Base-by-base conservation (phyloP, 2,113 vertebrate genomes). In the Scomber colias region DNA sequence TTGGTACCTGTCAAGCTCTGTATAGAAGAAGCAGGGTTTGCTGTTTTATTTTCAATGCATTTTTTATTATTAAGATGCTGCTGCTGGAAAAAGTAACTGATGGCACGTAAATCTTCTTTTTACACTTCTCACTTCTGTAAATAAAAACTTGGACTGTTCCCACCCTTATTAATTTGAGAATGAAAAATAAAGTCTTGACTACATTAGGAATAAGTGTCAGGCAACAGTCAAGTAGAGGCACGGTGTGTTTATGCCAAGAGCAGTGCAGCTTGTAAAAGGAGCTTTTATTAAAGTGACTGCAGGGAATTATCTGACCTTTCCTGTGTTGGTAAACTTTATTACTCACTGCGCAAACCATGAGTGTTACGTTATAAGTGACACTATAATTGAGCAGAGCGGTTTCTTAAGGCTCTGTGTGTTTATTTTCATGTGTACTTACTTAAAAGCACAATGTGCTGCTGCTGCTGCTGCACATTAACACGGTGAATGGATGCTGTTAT, bases 311-410 rank as follows among this genome's bases (percentile, higher is more conserved):
- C 15, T 24, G n/a, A 14, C n/a, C 46, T 72, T 63, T 6, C 13
- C 60, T 14, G 4, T 55, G 46, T 66, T 82, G 8, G 46, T 69
- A 65, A 71, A 68, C 66, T 62, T 55, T 51, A 21, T 61, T 48
- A 71, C 19, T 82, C 67, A 73, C 51, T 35, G 72, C 27, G 71
- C 6, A 46, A 35, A 40, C 14, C 19, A 31, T 17, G 21, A 50
- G 46, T 30, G 65, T 78, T 56, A 53, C 10, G 30, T 16, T 64
- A 19, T 45, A 50, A 24, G 21, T 40, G 7, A 7, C 35, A 9
- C 9, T 40, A 40, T 40, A 40, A 40, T 40, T 40, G 7, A 40
- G 35, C 35, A 40, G 3, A 71, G 9, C 19, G 54, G 49, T 62
- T 27, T 31, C 63, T 65, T 31, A 5, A 65, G 46, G 70, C n/a